Percentiles rank a stretch among this genome's conserved stretches.
These are phyloP conservation scores for Chydorus sphaericus DNA, from an alignment of 2,888 invertebrate genomes.

Conservation along the genomic window DNA sequence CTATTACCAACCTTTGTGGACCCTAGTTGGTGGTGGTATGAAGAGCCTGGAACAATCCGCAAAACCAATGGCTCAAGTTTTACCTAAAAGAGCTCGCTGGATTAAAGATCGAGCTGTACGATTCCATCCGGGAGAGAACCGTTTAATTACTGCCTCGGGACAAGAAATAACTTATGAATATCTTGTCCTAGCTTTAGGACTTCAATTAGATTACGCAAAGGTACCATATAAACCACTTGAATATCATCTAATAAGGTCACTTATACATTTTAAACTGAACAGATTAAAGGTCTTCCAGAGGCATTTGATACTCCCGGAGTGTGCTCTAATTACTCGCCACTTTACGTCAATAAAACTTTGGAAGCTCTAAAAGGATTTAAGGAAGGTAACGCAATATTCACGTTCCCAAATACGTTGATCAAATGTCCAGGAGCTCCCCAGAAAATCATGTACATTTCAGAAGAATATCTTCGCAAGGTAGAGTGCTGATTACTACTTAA, in stretches of 20 bases:
- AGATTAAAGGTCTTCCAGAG: conserved; percentile 75
- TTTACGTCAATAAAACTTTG: conserved; percentile 65
- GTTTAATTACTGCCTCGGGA: conserved; percentile 50
- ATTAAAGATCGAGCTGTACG: conserved; percentile 51
- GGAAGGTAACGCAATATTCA: conserved; percentile 75
- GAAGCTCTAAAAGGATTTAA: conserved; percentile 49
- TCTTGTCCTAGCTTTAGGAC: conserved; percentile 66
- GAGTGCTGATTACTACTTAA: too few relatives aligned
- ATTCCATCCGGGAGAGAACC: conserved; percentile 56
- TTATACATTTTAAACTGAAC: conserved; percentile 58
- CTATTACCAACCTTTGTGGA: conserved; percentile 93
- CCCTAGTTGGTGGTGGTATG: conserved; percentile 81
- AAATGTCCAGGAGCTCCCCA: conserved; percentile 98
- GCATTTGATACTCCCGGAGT: conserved; percentile 60
- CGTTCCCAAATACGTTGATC: conserved; percentile 75
- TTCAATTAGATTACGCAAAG: conserved; percentile 61
- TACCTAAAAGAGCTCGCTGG: conserved; percentile 67
- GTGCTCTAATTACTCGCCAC: conserved; percentile 72
- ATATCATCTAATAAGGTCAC: not conserved
- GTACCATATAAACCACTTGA: conserved; percentile 40
- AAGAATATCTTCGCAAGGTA: conserved; percentile 69
- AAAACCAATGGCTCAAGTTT: conserved; percentile 45
- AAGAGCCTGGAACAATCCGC: conserved; percentile 49
- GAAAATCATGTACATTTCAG: conserved; percentile 84
- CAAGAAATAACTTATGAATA: conserved; percentile 65